Percentiles rank a stretch among this genome's conserved stretches.
phyloP scores from a whole-genome alignment of 2,888 invertebrate species.

The Ichneumoninae sp. region DNA sequence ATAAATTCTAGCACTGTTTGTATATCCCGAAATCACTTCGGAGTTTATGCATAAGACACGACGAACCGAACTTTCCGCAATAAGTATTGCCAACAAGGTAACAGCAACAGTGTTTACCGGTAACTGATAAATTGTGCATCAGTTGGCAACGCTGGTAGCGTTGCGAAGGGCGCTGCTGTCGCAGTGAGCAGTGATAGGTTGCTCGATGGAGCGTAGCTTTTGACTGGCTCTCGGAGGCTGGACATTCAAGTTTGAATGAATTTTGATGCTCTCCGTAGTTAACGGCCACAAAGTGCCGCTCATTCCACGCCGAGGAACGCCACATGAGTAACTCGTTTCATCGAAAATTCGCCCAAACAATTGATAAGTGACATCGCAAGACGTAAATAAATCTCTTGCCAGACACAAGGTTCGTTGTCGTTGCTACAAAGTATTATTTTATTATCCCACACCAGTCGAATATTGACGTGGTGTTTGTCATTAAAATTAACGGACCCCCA shows the following conservation, averaged over 20 bases:
- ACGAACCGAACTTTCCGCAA: slow-evolving; percentile 10
- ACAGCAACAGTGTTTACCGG: neutral
- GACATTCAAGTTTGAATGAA: slow-evolving; percentile 53
- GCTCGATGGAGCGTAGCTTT: neutral
- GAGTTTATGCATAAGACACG: neutral
- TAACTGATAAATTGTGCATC: neutral
- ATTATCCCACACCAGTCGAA: slow-evolving; percentile 27
- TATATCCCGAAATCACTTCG: neutral
- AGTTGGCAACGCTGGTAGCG: slow-evolving; percentile 4
- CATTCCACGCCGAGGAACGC: slow-evolving; percentile 56
- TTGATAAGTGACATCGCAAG: slow-evolving; percentile 50
- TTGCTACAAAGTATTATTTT: slow-evolving; percentile 10
- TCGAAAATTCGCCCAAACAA: neutral
- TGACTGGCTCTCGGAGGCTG: slow-evolving; percentile 14
- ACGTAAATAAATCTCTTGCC: slow-evolving; percentile 43
- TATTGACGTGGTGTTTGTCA: neutral
- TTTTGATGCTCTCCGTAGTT: slow-evolving; percentile 16
- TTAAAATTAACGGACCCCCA: slow-evolving; percentile 1
- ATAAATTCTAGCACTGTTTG: neutral
- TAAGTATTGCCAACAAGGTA: slow-evolving; percentile 7
- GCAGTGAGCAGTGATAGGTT: slow-evolving; percentile 10
- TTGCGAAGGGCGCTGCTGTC: neutral
- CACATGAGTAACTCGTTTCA: slow-evolving; percentile 12
- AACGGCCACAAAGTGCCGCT: slow-evolving; percentile 61
- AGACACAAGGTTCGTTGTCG: slow-evolving; percentile 54